phyloP scores from a whole-genome alignment of 2,888 invertebrate species.

The Pristionchus entomophagus region DNA sequence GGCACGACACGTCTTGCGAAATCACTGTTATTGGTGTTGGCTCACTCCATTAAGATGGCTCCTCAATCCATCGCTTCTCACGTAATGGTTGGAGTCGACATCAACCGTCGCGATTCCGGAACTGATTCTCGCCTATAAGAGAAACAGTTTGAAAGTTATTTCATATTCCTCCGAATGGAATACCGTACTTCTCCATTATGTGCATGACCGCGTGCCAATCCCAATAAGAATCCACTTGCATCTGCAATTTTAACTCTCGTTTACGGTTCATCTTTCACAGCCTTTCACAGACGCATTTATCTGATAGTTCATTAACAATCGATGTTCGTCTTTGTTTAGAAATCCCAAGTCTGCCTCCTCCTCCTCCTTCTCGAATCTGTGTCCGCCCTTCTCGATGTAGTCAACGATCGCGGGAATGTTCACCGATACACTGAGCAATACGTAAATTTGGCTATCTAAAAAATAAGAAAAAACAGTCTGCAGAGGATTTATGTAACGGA shows the following conservation, averaged over 20 bases:
- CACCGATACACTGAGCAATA: not conserved
- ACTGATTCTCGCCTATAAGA: not conserved
- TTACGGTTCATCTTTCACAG: too few relatives aligned
- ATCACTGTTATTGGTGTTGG: not conserved
- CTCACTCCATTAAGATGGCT: not conserved
- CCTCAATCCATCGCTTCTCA: not conserved
- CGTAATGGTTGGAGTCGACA: not conserved
- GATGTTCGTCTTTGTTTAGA: not conserved
- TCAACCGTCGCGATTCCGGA: not conserved
- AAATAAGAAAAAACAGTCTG: not conserved
- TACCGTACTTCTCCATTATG: not conserved
- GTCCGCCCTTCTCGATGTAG: not conserved
- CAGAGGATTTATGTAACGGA: too few relatives aligned
- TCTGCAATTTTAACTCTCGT: too few relatives aligned
- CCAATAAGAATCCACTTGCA: not conserved
- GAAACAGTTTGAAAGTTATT: too few relatives aligned
- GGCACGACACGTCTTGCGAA: not conserved
- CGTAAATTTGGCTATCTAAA: too few relatives aligned
- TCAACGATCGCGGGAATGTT: not conserved
- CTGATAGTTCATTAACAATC: too few relatives aligned
- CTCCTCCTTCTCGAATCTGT: not conserved
- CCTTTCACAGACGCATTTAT: too few relatives aligned
- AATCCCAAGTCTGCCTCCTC: not conserved
- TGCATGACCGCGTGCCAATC: not conserved
- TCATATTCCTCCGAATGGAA: too few relatives aligned